Evolutionary conservation across 2,797 vertebrate species (phyloP).

Genomic region (Melanogrammus aeglefinus): DNA sequence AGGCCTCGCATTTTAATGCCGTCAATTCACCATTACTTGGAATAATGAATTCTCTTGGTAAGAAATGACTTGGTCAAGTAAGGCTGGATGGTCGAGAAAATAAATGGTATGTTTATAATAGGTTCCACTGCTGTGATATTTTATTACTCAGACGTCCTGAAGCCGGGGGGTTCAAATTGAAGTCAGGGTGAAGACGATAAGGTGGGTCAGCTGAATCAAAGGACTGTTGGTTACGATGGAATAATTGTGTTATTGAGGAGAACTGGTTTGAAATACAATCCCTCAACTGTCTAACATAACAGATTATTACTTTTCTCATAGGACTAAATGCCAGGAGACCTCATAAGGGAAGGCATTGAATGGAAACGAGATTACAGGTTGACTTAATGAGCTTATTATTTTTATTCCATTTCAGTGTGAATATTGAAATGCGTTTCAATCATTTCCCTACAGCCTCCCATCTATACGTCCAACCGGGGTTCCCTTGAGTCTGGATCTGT

Average conservation of each 20-base stretch:
- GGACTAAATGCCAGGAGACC: neutral
- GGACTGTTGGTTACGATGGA: neutral
- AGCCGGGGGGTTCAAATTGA: neutral
- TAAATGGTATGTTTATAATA: constrained; percentile 35
- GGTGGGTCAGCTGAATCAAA: neutral
- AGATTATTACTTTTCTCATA: neutral
- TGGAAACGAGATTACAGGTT: neutral
- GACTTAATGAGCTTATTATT: neutral
- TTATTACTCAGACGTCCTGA: neutral
- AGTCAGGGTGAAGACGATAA: neutral
- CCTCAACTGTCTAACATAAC: neutral
- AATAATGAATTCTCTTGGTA: constrained; percentile 26
- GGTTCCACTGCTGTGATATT: constrained; percentile 21
- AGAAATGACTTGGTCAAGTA: constrained; percentile 44
- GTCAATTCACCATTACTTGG: too few species aligned
- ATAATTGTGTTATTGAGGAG: neutral
- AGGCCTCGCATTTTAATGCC: too few species aligned
- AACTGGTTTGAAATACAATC: neutral
- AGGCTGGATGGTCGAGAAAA: constrained; percentile 23
- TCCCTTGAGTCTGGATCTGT: neutral
- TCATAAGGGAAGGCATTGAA: neutral
- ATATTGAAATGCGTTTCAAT: neutral
- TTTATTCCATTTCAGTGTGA: neutral
- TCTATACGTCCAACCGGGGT: neutral
- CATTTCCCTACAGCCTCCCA: neutral